Base-by-base conservation (phyloP, 1,140 invertebrate genomes). In the Drosophila willistoni region DNA sequence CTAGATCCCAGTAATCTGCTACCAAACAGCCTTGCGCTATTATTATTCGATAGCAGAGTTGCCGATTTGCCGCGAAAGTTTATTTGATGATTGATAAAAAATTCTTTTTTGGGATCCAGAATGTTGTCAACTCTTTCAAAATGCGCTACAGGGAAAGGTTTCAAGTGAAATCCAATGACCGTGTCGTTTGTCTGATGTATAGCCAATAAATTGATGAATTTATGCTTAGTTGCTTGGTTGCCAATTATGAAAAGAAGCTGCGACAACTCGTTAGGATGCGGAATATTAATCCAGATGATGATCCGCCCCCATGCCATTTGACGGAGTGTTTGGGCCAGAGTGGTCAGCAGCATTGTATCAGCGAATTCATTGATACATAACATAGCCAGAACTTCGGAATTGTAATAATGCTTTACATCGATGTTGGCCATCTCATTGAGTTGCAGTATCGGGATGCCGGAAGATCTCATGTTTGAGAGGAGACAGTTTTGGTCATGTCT, bases 251-350 rank as follows among this genome's bases (percentile, higher is more conserved):
- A 22, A 1, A 59, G 25, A 6, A 59, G 4, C 12, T 59, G 44
- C 10, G 44, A 9, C 44, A 51, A 12, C 1, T 51, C 33, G 0
- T 3, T 44, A 0, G 60, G 12, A 3, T 51, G 9, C 0, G 0
- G 4, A 3, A 51, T 51, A 59, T 59, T 59, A 1, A 57, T 57
- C 56, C 33, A 59, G 10, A 59, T 39, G 3, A 59, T 19, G 7
- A 59, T 59, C 12, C 56, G 14, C 2, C 34, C 33, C 14, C 14
- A 17, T 10, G 9, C 14, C 5, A 59, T 13, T 1, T 39, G 25
- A 19, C 29, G 14, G 0, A 59, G 12, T 19, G 3, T 19, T 0
- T 36, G 10, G 2, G 56, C 56, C 10, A 59, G 10, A 19, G 33
- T 36, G 3, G 7, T 59, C 1, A 59, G 14, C 4, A 39, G 56